Percentiles rank a stretch among this genome's conserved stretches.
Conservation (phyloP, 2,797 vertebrate species). For the Meriones psammophilus region DNA sequence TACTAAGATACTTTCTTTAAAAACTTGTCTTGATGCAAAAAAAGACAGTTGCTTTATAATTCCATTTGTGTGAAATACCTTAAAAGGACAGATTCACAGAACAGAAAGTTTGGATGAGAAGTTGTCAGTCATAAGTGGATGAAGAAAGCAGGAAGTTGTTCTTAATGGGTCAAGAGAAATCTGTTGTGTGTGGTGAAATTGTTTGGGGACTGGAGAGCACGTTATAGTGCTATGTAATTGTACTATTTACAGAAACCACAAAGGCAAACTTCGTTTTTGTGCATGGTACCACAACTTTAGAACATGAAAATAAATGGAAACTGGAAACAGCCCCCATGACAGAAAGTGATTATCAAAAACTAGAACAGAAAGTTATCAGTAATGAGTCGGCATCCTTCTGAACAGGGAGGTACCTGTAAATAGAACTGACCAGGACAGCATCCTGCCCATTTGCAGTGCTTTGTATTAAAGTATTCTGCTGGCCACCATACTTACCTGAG, state of each 20-base stretch:
- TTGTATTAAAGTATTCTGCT: not conserved
- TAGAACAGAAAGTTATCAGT: not conserved
- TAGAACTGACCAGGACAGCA: not conserved
- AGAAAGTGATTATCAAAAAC: constrained; percentile 29
- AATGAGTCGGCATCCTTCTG: not conserved
- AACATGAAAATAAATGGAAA: not conserved
- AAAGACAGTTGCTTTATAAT: not conserved
- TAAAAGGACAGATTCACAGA: not conserved
- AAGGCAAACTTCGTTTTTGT: not conserved
- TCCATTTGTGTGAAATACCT: not conserved
- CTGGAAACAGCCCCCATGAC: not conserved
- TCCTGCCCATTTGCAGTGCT: not conserved
- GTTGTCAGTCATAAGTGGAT: not conserved
- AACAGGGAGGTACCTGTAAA: not conserved
- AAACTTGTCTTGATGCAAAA: not conserved
- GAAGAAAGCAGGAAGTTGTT: not conserved
- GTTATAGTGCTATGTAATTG: not conserved
- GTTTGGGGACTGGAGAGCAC: not conserved
- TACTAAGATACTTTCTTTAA: not conserved
- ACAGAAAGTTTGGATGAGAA: not conserved
- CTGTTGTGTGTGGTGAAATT: not conserved
- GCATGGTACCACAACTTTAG: not conserved
- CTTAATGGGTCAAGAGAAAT: not conserved
- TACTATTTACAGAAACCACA: not conserved
- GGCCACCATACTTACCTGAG: not conserved